A percentile compares a stretch with the other conserved stretches of the same genome.
Evolutionary conservation across 2,113 vertebrate species (phyloP).

Genomic region (Synchiropus splendidus): DNA sequence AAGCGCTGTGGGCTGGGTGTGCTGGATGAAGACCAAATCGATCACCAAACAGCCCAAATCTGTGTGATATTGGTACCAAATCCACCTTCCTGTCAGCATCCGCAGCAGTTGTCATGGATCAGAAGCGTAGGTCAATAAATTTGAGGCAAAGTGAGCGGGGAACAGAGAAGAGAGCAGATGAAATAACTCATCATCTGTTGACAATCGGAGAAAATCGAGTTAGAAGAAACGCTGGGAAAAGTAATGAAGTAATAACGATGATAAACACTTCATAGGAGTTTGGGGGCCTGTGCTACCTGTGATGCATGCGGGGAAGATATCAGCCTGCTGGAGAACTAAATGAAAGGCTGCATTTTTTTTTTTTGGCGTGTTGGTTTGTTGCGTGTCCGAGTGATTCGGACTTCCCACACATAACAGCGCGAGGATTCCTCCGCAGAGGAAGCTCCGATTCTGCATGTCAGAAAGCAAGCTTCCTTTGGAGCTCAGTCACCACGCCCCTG

Average conservation of each 20-base stretch:
- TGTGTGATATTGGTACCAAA: constrained; percentile 8
- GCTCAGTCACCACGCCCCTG: constrained; percentile 32
- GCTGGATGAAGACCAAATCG: too few species aligned
- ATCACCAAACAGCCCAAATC: too few species aligned
- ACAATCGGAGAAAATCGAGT: constrained; percentile 64
- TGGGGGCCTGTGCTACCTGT: constrained; percentile 43
- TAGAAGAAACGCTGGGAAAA: constrained; percentile 60
- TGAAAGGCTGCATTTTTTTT: constrained; percentile 16
- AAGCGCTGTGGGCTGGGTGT: too few species aligned
- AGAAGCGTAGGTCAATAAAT: constrained; percentile 33
- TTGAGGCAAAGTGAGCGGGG: constrained; percentile 37
- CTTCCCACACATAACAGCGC: constrained; percentile 48
- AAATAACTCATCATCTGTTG: constrained; percentile 62
- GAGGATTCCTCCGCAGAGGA: constrained; percentile 45
- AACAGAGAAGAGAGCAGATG: constrained; percentile 36
- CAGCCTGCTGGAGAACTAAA: constrained; percentile 9
- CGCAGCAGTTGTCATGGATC: constrained; percentile 29
- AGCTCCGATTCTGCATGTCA: constrained; percentile 33
- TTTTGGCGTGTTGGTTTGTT: constrained; percentile 15
- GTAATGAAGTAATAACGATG: constrained; percentile 67
- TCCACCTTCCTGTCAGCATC: constrained; percentile 28
- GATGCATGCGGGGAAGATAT: constrained; percentile 42
- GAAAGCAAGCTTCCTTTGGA: too few species aligned
- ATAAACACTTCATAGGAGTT: constrained; percentile 54
- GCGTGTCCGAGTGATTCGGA: constrained; percentile 12